A percentile compares a stretch with the other conserved stretches of the same genome.
Evolutionary conservation across 2,797 vertebrate genomes (phyloP).

Genomic region (Tachyglossus aculeatus): DNA sequence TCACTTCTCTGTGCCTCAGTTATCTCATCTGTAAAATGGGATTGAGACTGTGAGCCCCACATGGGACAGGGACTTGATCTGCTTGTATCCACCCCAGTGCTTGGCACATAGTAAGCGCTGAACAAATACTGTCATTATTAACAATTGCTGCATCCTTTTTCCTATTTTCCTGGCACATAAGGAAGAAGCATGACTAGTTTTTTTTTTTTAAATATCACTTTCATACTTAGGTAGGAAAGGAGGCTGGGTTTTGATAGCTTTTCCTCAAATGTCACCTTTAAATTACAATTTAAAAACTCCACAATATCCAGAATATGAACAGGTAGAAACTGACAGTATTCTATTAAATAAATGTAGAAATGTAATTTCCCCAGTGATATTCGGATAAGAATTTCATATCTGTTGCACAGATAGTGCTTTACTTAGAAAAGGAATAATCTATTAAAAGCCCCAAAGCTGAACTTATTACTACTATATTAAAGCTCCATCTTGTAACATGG

Average conservation of each 20-base stretch:
- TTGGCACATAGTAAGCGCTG: too few relatives aligned
- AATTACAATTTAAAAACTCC: conserved; percentile 5
- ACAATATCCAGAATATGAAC: neutral
- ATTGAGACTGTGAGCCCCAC: too few relatives aligned
- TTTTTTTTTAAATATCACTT: neutral
- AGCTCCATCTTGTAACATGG: neutral
- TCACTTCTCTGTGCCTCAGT: neutral
- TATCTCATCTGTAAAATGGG: too few relatives aligned
- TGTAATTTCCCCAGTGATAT: neutral
- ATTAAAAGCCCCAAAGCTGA: neutral
- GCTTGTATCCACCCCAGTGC: too few relatives aligned
- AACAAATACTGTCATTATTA: too few relatives aligned
- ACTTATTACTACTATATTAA: neutral
- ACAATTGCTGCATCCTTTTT: too few relatives aligned
- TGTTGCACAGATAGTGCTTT: neutral
- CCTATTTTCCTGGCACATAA: neutral
- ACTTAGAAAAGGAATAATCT: neutral
- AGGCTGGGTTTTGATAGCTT: neutral
- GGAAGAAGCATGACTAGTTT: neutral
- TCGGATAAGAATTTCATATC: neutral
- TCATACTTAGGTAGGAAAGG: neutral
- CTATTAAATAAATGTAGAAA: neutral
- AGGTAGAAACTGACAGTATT: neutral
- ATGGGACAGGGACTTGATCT: too few relatives aligned
- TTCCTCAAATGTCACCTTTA: neutral